Base-by-base conservation (phyloP, 2,888 invertebrate genomes). In the Augiades crinisus region DNA sequence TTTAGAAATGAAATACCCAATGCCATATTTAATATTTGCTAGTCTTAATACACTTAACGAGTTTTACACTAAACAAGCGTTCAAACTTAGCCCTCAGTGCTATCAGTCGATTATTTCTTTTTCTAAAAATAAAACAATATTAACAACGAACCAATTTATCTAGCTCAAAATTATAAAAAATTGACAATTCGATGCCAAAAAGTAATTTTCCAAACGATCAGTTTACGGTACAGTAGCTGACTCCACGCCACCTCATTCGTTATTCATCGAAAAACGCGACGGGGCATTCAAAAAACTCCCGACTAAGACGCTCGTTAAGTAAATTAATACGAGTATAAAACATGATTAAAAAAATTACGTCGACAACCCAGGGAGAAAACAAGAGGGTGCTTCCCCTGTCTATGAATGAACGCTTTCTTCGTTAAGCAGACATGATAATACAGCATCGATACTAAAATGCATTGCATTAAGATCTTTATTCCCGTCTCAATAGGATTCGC, bases 321-420 rank as follows among this genome's bases (percentile, higher is more conserved):
- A 87, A 89, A 88, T 89, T 87, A 89, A 88, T 88, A 84, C 77
- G 80, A 78, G 75, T 80, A 88, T 89, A 89, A 89, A 89, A 72
- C 80, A 89, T 86, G 88, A 89, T 89, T 88, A 86, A 88, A 88
- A 89, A 88, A 87, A 89, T 85, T 87, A 85, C 81, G 72, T 65
- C 78, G 78, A 82, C 82, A 77, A 67, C 70, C 68, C 63, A 72
- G 73, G 74, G 70, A 63, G 63, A 62, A 62, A 61, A 66, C 55
- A 60, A 66, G 64, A 70, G 85, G 83, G 83, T 63, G 67, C 78
- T 73, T 81, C 83, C 82, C 84, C 70, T 67, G 61, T 63, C 64
- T 74, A 77, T 81, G 77, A 76, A 81, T 78, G 70, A 70, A 75
- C 70, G 76, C 72, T 79, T 82, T 80, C 82, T 81, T 75, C 67